Base-by-base conservation (phyloP, 2,113 vertebrate species). In the Chascanopsetta lugubris region DNA sequence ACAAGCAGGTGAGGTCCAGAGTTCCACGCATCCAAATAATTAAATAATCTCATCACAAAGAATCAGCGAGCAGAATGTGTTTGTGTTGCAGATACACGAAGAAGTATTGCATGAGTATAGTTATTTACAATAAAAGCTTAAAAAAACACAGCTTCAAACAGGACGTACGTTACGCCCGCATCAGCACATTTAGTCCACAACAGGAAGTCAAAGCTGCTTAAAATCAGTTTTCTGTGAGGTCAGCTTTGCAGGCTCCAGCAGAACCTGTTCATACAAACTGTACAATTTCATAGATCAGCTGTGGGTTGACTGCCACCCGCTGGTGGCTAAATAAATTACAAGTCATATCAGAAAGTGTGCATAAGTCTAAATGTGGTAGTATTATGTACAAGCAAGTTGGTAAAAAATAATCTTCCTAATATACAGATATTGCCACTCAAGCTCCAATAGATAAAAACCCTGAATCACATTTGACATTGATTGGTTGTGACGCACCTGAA, bases 251-350 rank as follows among this genome's bases (percentile, higher is more conserved):
- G 32, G 43, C 46, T 61, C 69, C 38, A 80, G 64, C 34, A 77
- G 49, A 21, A 13, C 30, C 10, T n/a, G 18, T 58, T 51, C 17
- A 38, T 60, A 57, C 49, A 59, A 69, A 73, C 27, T 34, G 69
- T 48, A 67, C 51, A 75, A 69, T 66, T 61, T 50, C 21, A 82
- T 68, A 22, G 60, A 30, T 61, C 45, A 66, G 38, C 50, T 79
- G 43, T 43, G 54, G 73, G 45, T 38, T 68, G 25, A 74, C 51
- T 60, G 58, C 86, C 85, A 86, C 43, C 75, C 48, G 73, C 24
- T 67, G 72, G 75, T 72, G 72, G 53, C 22, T 12, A 54, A 83
- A 88, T 87, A 87, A 79, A 87, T 90, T 84, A 86, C 68, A 83
- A 77, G 20, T 18, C 8, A 73, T 32, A 62, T 54, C 32, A 71